These are phyloP conservation scores for Hecatera dysodea DNA, from an alignment of 2,888 invertebrate genomes.

Conservation along the genomic window DNA sequence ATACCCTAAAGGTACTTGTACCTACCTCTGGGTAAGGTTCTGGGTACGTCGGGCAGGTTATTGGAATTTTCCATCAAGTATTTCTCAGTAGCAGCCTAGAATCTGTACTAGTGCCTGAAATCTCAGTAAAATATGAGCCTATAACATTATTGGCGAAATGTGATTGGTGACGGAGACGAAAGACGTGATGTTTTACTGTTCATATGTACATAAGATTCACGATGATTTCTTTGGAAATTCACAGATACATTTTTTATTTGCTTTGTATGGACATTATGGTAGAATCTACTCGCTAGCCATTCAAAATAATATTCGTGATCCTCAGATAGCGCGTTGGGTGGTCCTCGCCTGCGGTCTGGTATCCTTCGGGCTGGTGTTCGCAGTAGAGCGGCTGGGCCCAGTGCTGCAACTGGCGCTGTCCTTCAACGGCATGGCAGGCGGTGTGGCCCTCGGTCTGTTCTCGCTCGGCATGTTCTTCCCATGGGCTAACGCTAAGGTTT, in stretches of 20 bases:
- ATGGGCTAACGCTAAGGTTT: constrained; percentile 95
- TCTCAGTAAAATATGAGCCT: background rate
- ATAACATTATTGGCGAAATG: background rate
- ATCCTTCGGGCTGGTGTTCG: constrained; percentile 95
- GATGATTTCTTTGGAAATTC: too few species aligned
- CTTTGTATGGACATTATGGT: too few species aligned
- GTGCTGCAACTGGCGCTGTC: constrained; percentile 97
- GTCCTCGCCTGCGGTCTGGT: constrained; percentile 93
- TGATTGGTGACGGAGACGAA: too few species aligned
- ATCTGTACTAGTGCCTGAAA: background rate
- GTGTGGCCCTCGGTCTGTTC: constrained; percentile 96
- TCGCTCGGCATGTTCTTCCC: constrained; percentile 97
- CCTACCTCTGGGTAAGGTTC: background rate
- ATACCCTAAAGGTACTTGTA: too few species aligned
- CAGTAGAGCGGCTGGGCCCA: constrained; percentile 96
- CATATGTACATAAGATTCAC: too few species aligned
- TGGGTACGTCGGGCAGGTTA: too few species aligned
- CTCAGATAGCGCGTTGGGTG: constrained; percentile 91
- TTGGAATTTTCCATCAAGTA: background rate
- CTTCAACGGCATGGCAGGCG: constrained; percentile 97
- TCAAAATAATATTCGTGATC: constrained; percentile 32
- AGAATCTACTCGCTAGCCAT: too few species aligned
- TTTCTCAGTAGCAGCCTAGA: background rate
- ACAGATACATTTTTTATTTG: too few species aligned
- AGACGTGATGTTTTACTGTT: too few species aligned